Base-by-base conservation (phyloP, 2,113 vertebrate species). In the Strix uralensis region DNA sequence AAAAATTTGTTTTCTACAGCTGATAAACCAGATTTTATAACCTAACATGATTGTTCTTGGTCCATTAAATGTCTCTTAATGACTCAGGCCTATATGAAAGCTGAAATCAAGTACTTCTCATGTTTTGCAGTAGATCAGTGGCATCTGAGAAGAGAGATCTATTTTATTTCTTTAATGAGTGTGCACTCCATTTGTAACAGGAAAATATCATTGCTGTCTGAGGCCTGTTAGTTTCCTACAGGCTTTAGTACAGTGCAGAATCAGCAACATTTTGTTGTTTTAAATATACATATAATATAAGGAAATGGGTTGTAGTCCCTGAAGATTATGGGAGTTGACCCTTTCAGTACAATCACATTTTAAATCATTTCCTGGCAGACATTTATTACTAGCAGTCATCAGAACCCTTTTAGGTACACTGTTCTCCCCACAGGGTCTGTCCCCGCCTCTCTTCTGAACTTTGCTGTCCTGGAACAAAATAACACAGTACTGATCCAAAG, bases 181-280 rank as follows among this genome's bases (percentile, higher is more conserved):
- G 51, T 1, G 4, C 27, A 46, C 5, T 92, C 26, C 32, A 25
- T 47, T 67, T 65, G 6, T 65, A 86, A 91, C 65, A 93, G 96
- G 78, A 97, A 96, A 95, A 86, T 66, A 47, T 20, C 80, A 36
- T 26, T 75, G 72, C 57, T 78, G 25, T 73, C 44, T 73, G 51
- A 83, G 63, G 16, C 36, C 27, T 61, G 44, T 77, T 91, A 51
- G 29, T 72, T 97, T 97, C 96, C 96, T 94, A 83, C 69, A 95
- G 62, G 58, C 23, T 55, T 81, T 49, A 38, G 92, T 47, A 69
- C 79, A 94, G 38, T 95, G 91, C 94, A 89, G 67, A 40, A 80
- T 95, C 94, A 94, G 84, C 95, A 86, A 95, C 7, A 71, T 66
- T 88, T 77, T 74, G 36, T 86, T 86, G 38, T 82, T 91, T 94